phyloP scores from a whole-genome alignment of 1,140 invertebrate genomes.

The Antheraea pernyi region DNA sequence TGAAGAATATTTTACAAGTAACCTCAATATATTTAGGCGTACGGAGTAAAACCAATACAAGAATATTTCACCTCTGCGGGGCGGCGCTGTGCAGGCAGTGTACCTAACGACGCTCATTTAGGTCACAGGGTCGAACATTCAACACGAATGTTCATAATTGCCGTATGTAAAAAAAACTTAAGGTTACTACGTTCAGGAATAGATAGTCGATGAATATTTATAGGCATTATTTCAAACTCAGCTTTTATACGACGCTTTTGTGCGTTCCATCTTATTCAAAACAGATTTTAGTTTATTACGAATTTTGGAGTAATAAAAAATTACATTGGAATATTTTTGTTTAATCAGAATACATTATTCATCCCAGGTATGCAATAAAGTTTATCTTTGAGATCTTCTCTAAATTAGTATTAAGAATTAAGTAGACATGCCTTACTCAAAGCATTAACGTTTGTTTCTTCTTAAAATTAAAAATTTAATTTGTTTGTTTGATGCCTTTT shows the following conservation, averaged over 20 bases:
- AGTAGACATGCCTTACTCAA: too few species aligned
- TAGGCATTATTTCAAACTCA: not conserved
- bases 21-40: not conserved
- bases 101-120: not conserved
- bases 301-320: not conserved
- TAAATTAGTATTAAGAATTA: too few species aligned
- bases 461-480: too few species aligned
- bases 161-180: not conserved
- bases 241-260: not conserved
- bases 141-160: conserved; percentile 1
- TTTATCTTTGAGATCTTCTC: too few species aligned
- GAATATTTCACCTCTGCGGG: not conserved
- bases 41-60: not conserved
- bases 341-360: too few species aligned
- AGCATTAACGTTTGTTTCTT: too few species aligned
- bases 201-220: conserved; percentile 10
- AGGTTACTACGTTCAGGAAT: not conserved
- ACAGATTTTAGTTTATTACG: conserved; percentile 3
- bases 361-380: too few species aligned
- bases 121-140: conserved; percentile 1
- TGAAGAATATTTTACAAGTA: not conserved
- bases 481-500: too few species aligned
- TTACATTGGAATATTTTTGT: too few species aligned
- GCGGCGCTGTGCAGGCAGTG: not conserved
- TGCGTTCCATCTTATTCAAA: not conserved